A percentile compares a stretch with the other conserved stretches of the same genome.
Evolutionary conservation across 2,797 vertebrate species (phyloP).

Genomic region (Melanotaenia boesemani): DNA sequence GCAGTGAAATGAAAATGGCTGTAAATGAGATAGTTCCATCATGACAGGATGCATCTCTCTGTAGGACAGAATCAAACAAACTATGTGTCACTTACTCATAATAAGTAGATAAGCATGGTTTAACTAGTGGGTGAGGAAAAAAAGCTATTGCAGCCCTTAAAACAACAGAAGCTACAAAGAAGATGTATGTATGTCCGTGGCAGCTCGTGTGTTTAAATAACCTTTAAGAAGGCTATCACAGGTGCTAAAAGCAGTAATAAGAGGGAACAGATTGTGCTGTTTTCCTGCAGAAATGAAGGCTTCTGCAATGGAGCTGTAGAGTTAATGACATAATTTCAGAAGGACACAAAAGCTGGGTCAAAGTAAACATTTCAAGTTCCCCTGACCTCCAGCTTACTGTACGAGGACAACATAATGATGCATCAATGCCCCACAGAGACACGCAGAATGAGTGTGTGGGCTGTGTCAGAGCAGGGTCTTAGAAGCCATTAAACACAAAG

Average conservation of each 20-base stretch:
- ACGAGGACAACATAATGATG: constrained; percentile 51
- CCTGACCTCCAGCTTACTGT: constrained; percentile 39
- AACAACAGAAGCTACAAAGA: neutral
- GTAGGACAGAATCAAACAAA: neutral
- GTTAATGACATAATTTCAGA: constrained; percentile 43
- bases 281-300: constrained; percentile 14
- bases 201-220: constrained; percentile 3
- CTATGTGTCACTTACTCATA: neutral
- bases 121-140: neutral
- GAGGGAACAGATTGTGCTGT: neutral
- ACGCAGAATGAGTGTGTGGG: constrained; percentile 41
- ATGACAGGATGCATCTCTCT: constrained; percentile 1
- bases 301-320: constrained; percentile 29
- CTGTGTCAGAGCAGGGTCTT: constrained; percentile 44
- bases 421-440: constrained; percentile 47
- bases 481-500: constrained; percentile 40
- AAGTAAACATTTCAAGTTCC: constrained; percentile 37
- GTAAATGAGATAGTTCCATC: constrained; percentile 39
- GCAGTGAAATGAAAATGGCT: constrained; percentile 41
- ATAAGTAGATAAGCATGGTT: neutral
- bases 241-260: constrained; percentile 1
- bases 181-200: neutral
- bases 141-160: neutral
- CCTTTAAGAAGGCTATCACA: constrained; percentile 6
- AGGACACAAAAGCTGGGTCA: constrained; percentile 26